These are phyloP conservation scores for Nephotettix cincticeps DNA, from an alignment of 1,140 invertebrate species.

Conservation along the genomic window DNA sequence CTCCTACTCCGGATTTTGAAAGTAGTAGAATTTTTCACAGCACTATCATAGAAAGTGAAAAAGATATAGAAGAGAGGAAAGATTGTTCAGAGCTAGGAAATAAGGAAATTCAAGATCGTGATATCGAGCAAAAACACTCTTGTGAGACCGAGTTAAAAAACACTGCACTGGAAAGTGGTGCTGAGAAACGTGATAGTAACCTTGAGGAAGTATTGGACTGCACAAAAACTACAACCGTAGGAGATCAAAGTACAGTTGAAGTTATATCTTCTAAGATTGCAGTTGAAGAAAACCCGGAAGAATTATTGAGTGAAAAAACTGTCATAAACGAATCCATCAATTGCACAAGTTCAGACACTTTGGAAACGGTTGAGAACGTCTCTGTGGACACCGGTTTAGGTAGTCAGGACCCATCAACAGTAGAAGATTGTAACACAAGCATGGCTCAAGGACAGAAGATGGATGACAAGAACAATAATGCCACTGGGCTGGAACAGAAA, in stretches of 20 bases:
- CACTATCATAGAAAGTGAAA: neutral
- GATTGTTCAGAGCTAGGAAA: no score
- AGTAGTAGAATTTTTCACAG: neutral
- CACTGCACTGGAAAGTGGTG: neutral
- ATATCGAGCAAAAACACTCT: no score
- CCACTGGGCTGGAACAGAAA: constrained; percentile 27
- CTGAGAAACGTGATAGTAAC: neutral
- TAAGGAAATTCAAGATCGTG: no score
- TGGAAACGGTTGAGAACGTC: neutral
- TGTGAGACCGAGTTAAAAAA: neutral
- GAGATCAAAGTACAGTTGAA: constrained; percentile 2
- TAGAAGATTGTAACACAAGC: neutral
- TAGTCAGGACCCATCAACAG: neutral
- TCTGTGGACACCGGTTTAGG: neutral
- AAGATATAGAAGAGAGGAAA: neutral
- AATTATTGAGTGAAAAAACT: neutral
- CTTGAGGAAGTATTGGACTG: neutral
- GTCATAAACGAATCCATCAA: neutral
- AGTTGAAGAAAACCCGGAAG: neutral
- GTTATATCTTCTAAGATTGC: neutral
- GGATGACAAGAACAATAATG: constrained; percentile 28
- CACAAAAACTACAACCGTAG: neutral
- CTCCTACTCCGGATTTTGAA: constrained; percentile 4
- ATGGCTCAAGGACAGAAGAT: constrained; percentile 23
- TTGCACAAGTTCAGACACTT: neutral